These are phyloP conservation scores for Morpho helenor DNA, from an alignment of 2,888 invertebrate species.

Conservation along the genomic window DNA sequence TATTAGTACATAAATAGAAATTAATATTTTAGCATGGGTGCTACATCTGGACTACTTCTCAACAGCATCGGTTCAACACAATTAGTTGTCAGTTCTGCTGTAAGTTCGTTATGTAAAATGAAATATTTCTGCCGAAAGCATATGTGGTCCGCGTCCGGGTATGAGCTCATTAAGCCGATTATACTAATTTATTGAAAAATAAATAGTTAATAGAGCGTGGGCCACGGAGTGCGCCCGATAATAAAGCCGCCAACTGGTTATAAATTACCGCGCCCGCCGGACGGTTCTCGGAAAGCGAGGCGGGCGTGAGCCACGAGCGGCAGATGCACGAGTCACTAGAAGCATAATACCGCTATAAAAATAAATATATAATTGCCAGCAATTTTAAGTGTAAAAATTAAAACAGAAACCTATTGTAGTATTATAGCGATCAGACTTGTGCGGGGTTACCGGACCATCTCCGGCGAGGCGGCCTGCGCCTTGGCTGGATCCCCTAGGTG, in stretches of 20 bases:
- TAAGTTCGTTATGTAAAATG: neutral
- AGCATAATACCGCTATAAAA: neutral
- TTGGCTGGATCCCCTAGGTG: too few species aligned
- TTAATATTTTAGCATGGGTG: too few species aligned
- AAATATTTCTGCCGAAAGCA: neutral
- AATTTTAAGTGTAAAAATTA: neutral
- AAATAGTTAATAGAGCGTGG: neutral
- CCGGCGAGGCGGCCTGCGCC: too few species aligned
- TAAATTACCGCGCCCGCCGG: conserved; percentile 9
- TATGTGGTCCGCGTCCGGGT: neutral
- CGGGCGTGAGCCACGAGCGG: neutral
- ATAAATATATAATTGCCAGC: neutral
- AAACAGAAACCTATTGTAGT: too few species aligned
- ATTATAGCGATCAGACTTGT: too few species aligned
- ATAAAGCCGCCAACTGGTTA: conserved; percentile 10
- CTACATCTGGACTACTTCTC: too few species aligned
- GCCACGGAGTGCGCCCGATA: neutral
- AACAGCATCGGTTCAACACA: neutral
- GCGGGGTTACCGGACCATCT: too few species aligned
- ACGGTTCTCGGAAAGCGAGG: conserved; percentile 10
- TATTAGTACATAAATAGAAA: too few species aligned
- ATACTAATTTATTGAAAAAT: neutral
- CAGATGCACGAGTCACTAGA: neutral
- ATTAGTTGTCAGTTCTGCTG: neutral
- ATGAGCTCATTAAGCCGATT: conserved; percentile 3